Base-by-base conservation (phyloP, 2,888 invertebrate species). In the Luperina nickerlii region DNA sequence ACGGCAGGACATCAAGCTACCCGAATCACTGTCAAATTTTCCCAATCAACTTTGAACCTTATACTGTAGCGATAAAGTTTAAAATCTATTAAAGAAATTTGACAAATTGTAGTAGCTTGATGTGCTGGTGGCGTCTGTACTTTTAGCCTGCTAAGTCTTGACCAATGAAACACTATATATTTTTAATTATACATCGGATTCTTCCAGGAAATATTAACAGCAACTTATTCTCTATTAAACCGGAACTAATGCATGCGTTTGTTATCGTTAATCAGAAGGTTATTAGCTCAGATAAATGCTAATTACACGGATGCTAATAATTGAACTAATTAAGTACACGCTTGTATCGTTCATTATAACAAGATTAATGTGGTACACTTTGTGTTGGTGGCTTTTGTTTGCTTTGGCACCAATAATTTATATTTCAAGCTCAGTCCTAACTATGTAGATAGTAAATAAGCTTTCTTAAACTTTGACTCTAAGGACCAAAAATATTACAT, bases 261-360 rank as follows among this genome's bases (percentile, higher is more conserved):
- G 65, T 27, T 81, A 75, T 87, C 74, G 51, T 80, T 81, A 78
- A 81, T 81, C 85, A 84, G 74, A 81, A 81, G 87, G 76, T 76
- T 78, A 75, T 85, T 79, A 78, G 63, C 77, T 78, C 65, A 72
- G 87, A 87, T 87, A 88, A 88, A 74, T 57, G 75, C 68, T 87
- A 76, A 81, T 86, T 78, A 79, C 48, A 65, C 74, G 76, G 82
- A 88, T 76, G 77, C 75, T 68, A 87, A 84, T 88, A 81, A 81
- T 87, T 79, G 76, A 54, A 76, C 63, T 74, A 82, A 88, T 87
- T 87, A 84, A 84, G 69, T 82, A 78, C 75, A 69, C 77, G 82
- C 68, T 68, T 71, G 70, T 78, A 66, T 63, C 63, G 81, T 76
- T 78, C 60, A 74, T 87, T 86, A 84, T 78, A 42, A 69, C 70